Percentiles rank a stretch among this genome's conserved stretches.
Conservation (phyloP, 2,113 vertebrate genomes). For the Ptyas mucosa region DNA sequence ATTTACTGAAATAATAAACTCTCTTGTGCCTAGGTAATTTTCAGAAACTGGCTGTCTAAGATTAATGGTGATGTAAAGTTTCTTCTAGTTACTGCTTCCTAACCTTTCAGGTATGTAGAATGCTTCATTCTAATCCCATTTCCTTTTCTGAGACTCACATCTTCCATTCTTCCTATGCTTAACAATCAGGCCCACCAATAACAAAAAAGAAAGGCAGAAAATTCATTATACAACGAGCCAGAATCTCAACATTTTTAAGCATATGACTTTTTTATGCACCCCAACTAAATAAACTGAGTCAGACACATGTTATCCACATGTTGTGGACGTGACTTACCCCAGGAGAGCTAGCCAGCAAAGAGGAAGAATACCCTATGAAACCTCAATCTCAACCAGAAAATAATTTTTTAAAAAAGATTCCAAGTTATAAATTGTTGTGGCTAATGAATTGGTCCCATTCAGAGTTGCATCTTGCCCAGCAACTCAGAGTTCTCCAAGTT, state of each 20-base stretch:
- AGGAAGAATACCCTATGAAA: neutral
- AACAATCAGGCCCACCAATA: neutral
- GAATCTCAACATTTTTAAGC: neutral
- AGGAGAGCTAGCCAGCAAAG: neutral
- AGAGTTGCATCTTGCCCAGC: slow-evolving; percentile 23
- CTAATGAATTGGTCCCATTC: slow-evolving; percentile 23
- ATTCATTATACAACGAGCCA: neutral
- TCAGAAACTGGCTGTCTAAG: neutral
- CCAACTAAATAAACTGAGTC: neutral
- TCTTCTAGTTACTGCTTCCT: neutral
- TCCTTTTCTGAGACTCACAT: neutral
- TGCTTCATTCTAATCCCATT: neutral
- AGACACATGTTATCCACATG: slow-evolving; percentile 13
- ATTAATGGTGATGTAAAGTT: neutral
- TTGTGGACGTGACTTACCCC: neutral
- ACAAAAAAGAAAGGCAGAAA: neutral
- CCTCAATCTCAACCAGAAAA: neutral
- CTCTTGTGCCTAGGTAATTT: neutral
- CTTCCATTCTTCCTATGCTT: neutral
- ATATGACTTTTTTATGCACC: neutral
- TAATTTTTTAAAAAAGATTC: slow-evolving; percentile 22
- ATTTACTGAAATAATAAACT: neutral
- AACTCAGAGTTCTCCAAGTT: neutral
- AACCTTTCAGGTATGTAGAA: neutral
- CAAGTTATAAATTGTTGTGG: slow-evolving; percentile 35